A percentile compares a stretch with the other conserved stretches of the same genome.
These are phyloP conservation scores for Hesperia comma DNA, from an alignment of 2,888 invertebrate species.

Conservation along the genomic window DNA sequence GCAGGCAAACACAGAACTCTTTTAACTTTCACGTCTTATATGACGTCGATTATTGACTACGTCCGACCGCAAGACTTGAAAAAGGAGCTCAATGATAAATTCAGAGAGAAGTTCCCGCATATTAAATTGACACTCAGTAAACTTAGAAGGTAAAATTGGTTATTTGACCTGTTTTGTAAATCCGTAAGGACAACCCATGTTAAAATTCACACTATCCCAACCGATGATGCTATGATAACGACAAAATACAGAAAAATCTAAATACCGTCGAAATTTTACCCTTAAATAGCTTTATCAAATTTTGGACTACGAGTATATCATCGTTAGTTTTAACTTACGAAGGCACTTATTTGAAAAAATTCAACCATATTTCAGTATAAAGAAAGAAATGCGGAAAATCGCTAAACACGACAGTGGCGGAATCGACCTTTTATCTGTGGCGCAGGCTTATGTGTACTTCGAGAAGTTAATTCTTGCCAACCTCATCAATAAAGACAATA, in stretches of 20 bases:
- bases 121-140: slow-evolving; percentile 98
- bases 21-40: slow-evolving; percentile 94
- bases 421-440: slow-evolving; percentile 94
- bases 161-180: background rate
- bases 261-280: too few species aligned
- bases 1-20: slow-evolving; percentile 95
- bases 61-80: slow-evolving; percentile 97
- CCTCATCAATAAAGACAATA: slow-evolving; percentile 96
- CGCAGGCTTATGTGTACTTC: slow-evolving; percentile 99
- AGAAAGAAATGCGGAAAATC: slow-evolving; percentile 97
- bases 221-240: too few species aligned
- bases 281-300: too few species aligned
- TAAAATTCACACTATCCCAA: too few species aligned
- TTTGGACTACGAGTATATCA: too few species aligned
- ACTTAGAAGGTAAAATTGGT: slow-evolving; percentile 90
- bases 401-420: slow-evolving; percentile 92
- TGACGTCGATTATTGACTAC: slow-evolving; percentile 98
- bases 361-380: slow-evolving; percentile 86
- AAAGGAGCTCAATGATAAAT: slow-evolving; percentile 98
- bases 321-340: background rate
- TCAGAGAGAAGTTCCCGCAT: slow-evolving; percentile 96
- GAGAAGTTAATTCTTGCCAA: slow-evolving; percentile 97
- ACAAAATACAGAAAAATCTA: too few species aligned
- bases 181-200: too few species aligned
- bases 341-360: background rate